Percentiles rank a stretch among this genome's conserved stretches.
Evolutionary conservation across 2,797 vertebrate genomes (phyloP).

Genomic region (Hydrophis major): DNA sequence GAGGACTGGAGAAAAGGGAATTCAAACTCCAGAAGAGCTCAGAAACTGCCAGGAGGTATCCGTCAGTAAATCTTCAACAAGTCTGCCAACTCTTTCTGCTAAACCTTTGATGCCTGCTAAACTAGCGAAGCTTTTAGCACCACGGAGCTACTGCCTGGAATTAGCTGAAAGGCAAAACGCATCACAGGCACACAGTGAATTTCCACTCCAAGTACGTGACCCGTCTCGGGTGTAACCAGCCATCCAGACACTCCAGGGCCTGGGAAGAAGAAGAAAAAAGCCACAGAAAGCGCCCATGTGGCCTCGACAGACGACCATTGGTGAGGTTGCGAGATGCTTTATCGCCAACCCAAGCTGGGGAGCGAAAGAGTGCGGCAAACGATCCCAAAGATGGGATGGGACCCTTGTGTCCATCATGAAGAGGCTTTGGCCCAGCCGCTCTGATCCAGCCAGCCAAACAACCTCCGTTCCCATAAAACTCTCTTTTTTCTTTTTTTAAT

Average conservation of each 20-base stretch:
- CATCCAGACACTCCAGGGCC: background rate
- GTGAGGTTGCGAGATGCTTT: slow-evolving; percentile 56
- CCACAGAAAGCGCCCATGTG: slow-evolving; percentile 34
- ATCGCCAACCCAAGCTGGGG: slow-evolving; percentile 46
- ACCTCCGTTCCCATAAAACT: slow-evolving; percentile 68
- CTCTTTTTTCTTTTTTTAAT: slow-evolving; percentile 55
- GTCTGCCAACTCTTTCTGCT: background rate
- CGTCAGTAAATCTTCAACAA: background rate
- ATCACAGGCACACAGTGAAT: background rate
- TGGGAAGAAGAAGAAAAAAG: background rate
- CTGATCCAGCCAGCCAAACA: slow-evolving; percentile 42
- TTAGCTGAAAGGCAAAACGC: background rate
- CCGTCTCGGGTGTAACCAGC: slow-evolving; percentile 26
- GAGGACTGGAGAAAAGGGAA: background rate
- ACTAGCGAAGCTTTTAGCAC: background rate
- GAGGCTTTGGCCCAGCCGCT: slow-evolving; percentile 49
- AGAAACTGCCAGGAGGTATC: background rate
- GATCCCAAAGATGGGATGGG: slow-evolving; percentile 60
- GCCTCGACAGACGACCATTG: slow-evolving; percentile 66
- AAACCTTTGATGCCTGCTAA: background rate
- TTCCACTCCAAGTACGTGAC: background rate
- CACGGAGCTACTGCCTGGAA: too few relatives aligned
- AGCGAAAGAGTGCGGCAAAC: slow-evolving; percentile 65
- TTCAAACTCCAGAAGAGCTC: background rate
- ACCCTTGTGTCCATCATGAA: background rate